phyloP scores from a whole-genome alignment of 2,888 invertebrate species.

The Cosmia trapezina region DNA sequence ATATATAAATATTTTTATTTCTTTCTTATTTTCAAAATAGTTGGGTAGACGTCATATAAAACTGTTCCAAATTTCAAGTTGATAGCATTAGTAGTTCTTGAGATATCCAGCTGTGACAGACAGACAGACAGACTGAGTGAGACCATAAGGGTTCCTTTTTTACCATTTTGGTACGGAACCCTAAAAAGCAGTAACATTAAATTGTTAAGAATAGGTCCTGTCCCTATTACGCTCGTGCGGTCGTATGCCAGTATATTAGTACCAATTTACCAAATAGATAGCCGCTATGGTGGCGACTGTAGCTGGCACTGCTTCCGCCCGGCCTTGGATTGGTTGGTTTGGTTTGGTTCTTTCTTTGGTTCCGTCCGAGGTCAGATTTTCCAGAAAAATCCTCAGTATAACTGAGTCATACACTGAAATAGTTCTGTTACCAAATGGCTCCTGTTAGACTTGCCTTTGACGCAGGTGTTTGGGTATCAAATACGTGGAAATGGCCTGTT shows the following conservation, averaged over 20 bases:
- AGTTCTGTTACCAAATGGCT: conserved; percentile 6
- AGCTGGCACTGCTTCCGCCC: conserved; percentile 31
- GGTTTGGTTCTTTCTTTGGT: too few species aligned
- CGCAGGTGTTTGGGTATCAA: conserved; percentile 7
- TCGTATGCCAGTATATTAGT: conserved; percentile 34
- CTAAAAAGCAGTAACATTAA: conserved; percentile 6
- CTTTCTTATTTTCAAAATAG: too few species aligned
- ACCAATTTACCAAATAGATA: conserved; percentile 48
- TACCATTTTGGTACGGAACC: too few species aligned
- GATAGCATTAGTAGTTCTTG: too few species aligned
- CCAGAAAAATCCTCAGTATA: conserved; percentile 21
- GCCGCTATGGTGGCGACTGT: conserved; percentile 18
- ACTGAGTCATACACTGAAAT: conserved; percentile 15
- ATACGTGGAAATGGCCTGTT: conserved; percentile 28
- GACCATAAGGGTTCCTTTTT: too few species aligned
- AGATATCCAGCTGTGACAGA: too few species aligned
- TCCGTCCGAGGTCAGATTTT: conserved; percentile 15
- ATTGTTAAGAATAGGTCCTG: conserved; percentile 46
- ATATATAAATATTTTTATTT: too few species aligned
- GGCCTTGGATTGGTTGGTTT: too few species aligned
- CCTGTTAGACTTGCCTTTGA: conserved; percentile 1
- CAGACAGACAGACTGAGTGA: too few species aligned
- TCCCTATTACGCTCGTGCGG: conserved; percentile 15
- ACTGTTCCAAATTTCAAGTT: too few species aligned
- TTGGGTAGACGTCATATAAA: too few species aligned